Evolutionary conservation across 92 coral and sea anemone genomes (phyloP), one percentile per base, ranked within the genome.

Genomic region (Parazoanthus atlanticus): DNA sequence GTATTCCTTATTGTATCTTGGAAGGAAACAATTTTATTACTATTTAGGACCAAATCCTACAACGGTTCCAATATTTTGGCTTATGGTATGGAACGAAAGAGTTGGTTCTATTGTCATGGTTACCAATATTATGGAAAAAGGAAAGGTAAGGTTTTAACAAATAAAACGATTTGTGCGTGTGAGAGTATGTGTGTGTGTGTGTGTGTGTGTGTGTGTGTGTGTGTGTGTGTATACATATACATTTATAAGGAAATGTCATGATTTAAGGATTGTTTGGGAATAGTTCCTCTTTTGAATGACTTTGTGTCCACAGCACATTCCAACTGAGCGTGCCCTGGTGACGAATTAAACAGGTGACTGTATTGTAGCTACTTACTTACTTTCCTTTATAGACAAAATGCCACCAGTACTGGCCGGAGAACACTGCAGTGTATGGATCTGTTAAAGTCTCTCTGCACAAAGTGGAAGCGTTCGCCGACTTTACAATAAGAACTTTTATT

Each of bases 61-160:
- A 41, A 94, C 94, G 7, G 80, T 89, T 17, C 82, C 46, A 16
- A 96, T 93, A 74, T 94, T 95, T 66, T 95, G 98, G 98, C 88
- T 91, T 16, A 94, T 95, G 96, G 76, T 94, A 0, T 95, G 98
- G 98, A 92, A 92, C 15, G 94, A 93, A 40, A 91, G 91, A 8
- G 88, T 84, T 1, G 38, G 74, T 34, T 90, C 91, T 2, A 78
- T 95, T 46, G 98, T 95, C 52, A 95, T 95, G 98, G 66, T 95
- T 30, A 94, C 98, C 13, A 92, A 90, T 64, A 56, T 56, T 56
- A 3, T 56, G 65, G 65, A 56, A 56, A 56, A 56, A 25, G 65
- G 65, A 56, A 56, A 56, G 65, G 65, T 56, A 56, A 56, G 25
- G 12, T 46, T 11, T 6, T 8, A 46, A 10, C 49, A 46, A 8